Conservation (phyloP, 2,888 invertebrate species). For the Tipula helvola region DNA sequence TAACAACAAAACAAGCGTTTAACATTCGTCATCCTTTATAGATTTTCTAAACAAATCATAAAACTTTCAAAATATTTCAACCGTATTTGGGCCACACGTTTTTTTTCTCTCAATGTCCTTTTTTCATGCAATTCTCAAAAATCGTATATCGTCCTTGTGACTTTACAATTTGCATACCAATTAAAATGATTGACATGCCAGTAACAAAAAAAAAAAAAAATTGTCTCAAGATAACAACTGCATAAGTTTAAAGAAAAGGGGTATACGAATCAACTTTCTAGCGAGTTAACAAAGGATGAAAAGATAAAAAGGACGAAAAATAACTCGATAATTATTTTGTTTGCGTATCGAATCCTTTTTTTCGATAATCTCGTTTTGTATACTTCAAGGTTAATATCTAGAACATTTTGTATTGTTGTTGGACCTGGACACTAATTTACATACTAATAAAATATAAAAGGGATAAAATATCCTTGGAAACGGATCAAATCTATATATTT, state of each 20-base stretch:
- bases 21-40: too few species aligned
- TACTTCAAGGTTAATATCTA: neutral
- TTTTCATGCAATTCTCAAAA: neutral
- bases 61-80: neutral
- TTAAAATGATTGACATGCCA: neutral
- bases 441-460: neutral
- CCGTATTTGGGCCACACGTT: neutral
- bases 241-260: neutral
- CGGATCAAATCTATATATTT: neutral
- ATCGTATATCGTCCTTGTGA: neutral
- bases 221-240: neutral
- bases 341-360: neutral
- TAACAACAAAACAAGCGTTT: too few species aligned
- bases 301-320: neutral
- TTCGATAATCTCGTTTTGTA: neutral
- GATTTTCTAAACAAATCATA: neutral
- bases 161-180: neutral
- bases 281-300: neutral
- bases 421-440: neutral
- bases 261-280: neutral
- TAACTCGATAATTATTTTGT: neutral
- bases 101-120: neutral
- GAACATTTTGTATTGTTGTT: neutral
- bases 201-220: neutral
- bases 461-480: neutral